phyloP scores from a whole-genome alignment of 2,888 invertebrate species.

The Hylaea fasciaria region DNA sequence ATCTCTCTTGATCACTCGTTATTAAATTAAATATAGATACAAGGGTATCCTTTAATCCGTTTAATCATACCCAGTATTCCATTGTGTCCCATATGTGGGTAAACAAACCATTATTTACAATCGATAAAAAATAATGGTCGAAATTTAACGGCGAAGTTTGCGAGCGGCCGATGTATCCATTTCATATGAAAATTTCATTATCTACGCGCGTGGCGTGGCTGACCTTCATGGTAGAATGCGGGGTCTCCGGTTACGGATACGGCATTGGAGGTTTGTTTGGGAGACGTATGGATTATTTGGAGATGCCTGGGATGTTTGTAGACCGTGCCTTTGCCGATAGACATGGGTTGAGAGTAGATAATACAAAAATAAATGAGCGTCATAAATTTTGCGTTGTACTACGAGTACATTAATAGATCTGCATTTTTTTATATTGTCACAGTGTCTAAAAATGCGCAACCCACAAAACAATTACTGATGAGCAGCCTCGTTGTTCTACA shows the following conservation, averaged over 20 bases:
- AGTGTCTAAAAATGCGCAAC: too few species aligned
- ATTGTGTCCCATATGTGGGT: slow-evolving; percentile 25
- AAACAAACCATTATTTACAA: slow-evolving; percentile 41
- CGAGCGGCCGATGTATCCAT: slow-evolving; percentile 50
- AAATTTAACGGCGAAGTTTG: slow-evolving; percentile 42
- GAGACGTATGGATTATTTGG: too few species aligned
- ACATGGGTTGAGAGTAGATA: too few species aligned
- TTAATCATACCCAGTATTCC: slow-evolving; percentile 14
- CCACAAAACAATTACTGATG: too few species aligned
- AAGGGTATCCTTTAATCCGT: slow-evolving; percentile 10
- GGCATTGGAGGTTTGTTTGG: slow-evolving; percentile 35
- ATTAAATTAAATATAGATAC: slow-evolving; percentile 19
- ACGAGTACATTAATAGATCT: too few species aligned
- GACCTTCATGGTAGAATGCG: slow-evolving; percentile 23
- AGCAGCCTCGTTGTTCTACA: too few species aligned
- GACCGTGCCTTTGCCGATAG: too few species aligned
- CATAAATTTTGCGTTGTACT: too few species aligned
- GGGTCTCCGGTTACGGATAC: slow-evolving; percentile 40
- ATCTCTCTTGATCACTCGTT: neutral
- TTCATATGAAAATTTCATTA: slow-evolving; percentile 77
- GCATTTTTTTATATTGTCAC: too few species aligned
- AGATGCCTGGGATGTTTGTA: too few species aligned
- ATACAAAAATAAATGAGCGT: too few species aligned
- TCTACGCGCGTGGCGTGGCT: slow-evolving; percentile 47
- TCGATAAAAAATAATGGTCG: slow-evolving; percentile 44